phyloP scores from a whole-genome alignment of 1,140 invertebrate genomes.

The Drosophila repletoides region DNA sequence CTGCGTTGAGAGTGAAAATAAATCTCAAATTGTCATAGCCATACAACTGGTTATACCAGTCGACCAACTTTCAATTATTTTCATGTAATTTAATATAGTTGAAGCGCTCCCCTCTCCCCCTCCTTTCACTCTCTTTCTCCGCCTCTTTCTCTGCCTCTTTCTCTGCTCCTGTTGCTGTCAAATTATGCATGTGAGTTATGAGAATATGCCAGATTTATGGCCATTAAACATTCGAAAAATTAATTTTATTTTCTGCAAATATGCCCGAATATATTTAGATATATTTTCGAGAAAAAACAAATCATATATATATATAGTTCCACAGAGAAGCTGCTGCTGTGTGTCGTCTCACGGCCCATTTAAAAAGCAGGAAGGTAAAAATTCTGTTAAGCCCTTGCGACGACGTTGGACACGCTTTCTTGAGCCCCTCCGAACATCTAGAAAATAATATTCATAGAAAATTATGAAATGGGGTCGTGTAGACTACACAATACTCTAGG shows the following conservation, averaged over 20 bases:
- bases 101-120: not conserved
- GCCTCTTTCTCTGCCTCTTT: not conserved
- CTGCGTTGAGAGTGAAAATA: conserved; percentile 37
- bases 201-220: conserved; percentile 27
- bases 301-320: conserved; percentile 6
- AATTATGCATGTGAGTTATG: conserved; percentile 24
- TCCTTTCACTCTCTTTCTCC: not conserved
- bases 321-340: too few species aligned
- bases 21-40: conserved; percentile 45
- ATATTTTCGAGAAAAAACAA: conserved; percentile 27
- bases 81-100: conserved; percentile 35
- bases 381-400: conserved; percentile 43
- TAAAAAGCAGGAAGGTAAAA: conserved; percentile 5
- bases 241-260: conserved; percentile 14
- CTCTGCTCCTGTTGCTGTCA: not conserved
- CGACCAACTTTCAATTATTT: conserved; percentile 56
- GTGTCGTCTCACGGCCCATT: conserved; percentile 47
- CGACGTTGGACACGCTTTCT: conserved; percentile 59
- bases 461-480: too few species aligned
- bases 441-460: not conserved
- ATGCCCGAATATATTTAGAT: conserved; percentile 11
- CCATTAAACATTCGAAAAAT: conserved; percentile 18
- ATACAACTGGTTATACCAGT: conserved; percentile 51
- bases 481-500: too few species aligned
- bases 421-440: conserved; percentile 45